phyloP scores from a whole-genome alignment of 2,113 vertebrate species.

The Esox niger region DNA sequence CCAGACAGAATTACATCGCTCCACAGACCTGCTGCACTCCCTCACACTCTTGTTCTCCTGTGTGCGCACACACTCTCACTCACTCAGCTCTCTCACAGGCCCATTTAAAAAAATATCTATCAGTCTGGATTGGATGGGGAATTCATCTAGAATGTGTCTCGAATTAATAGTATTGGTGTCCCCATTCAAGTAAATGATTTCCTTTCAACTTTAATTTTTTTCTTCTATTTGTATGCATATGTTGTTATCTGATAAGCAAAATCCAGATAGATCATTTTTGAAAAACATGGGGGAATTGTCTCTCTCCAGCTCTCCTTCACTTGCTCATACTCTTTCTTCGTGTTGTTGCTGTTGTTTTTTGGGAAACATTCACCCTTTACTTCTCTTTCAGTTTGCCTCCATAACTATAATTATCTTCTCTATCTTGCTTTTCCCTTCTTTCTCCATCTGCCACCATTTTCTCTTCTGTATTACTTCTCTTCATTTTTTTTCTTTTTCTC shows the following conservation, averaged over 20 bases:
- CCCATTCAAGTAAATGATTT: neutral
- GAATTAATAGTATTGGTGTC: too few species aligned
- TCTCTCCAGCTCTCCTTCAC: neutral
- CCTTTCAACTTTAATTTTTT: neutral
- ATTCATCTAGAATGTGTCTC: too few species aligned
- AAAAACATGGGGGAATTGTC: too few species aligned
- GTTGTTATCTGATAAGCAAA: too few species aligned
- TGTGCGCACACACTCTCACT: too few species aligned
- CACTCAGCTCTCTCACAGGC: too few species aligned
- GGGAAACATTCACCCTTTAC: neutral
- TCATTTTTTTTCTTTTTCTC: neutral
- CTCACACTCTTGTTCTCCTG: too few species aligned
- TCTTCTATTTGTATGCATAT: neutral
- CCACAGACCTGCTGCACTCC: neutral
- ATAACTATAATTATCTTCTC: too few species aligned
- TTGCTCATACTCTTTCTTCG: neutral
- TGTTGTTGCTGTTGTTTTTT: neutral
- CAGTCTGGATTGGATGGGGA: too few species aligned
- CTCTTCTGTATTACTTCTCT: neutral
- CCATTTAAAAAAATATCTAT: too few species aligned
- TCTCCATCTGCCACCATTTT: neutral
- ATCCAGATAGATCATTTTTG: too few species aligned
- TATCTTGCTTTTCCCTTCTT: neutral
- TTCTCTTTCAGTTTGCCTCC: neutral
- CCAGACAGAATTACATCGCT: constrained; percentile 26